Base-by-base conservation (phyloP, 2,113 vertebrate genomes). In the Prochilodus magdalenae region DNA sequence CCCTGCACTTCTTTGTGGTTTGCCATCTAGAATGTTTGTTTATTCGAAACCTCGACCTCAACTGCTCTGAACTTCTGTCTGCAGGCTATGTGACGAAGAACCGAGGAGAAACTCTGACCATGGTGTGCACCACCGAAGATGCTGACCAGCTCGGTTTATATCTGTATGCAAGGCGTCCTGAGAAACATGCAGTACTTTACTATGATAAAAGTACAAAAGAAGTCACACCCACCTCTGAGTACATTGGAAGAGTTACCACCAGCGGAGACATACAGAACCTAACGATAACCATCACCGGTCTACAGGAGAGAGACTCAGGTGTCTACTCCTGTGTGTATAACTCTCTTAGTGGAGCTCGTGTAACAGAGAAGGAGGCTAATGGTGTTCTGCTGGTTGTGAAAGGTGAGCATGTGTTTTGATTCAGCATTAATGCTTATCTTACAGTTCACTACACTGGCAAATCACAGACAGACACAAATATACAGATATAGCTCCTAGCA, bases 121-220 rank as follows among this genome's bases (percentile, higher is more conserved):
- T 94, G 53, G 69, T 65, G 24, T 94, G 92, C 83, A 22, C 33
- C 0, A 0, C 12, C 0, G 3, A 5, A 0, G 0, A 1, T 0
- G 0, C 3, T 0, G 47, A 14, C 47, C 47, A 60, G 1, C 0
- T n/a, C n/a, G n/a, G n/a, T n/a, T n/a, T n/a, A n/a, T n/a, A n/a
- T n/a, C n/a, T n/a, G n/a, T n/a, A n/a, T 1, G 81, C 0, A 27
- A 88, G 88, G 13, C 67, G 89, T 66, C 0, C 0, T 0, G 4
- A 40, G 0, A 0, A 0, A 0, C 30, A 1, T 1, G 0, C 8
- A 0, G 4, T 92, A 8, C 2, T 89, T 0, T 1, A 0, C 13
- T 73, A 70, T 16, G 0, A 2, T 1, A 0, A 29, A 0, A 0
- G 0, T 0, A 1, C 0, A 0, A 0, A 67, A 0, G 20, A 0